Evolutionary conservation across 2,888 invertebrate species (phyloP), one percentile per base, ranked within the genome.

Genomic region (Tupiocoris notatus): DNA sequence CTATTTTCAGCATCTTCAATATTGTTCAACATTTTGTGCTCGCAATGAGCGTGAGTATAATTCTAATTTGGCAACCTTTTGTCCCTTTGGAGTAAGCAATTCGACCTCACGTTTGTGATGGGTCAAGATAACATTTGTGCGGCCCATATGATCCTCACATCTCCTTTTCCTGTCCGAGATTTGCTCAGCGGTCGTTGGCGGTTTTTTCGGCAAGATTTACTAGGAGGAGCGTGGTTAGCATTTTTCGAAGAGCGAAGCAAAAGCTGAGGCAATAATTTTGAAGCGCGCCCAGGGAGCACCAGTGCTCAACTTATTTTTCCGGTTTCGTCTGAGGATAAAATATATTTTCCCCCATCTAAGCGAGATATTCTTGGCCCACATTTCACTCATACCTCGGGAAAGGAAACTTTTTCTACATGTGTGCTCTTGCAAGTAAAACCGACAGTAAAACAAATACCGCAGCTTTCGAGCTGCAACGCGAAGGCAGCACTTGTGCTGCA

Each of bases 161-260:
- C 12, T 39, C 12, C 39, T 39, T 39, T 39, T 39, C 39, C 39
- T 12, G 39, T 39, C 39, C 12, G 39, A 39, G 39, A 39, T 39
- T 39, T 39, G 12, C 39, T 7, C 39, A 39, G 39, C 39, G 39
- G 3, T 39, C 39, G 39, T 39, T 39, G 39, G 39, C 39, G 39
- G 3, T 39, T 39, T 39, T 39, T 39, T 39, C 39, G 39, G 39
- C 39, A 39, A 39, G 39, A 39, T 39, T 39, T 39, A 39, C 6
- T 39, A 18, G 65, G 25, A n/a, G 39, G 39, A 17, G 65, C 65
- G 65, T 65, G 65, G 65, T 65, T 65, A 39, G 65, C 65, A 65
- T 65, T 65, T 65, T 65, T 39, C 20, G 65, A 39, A 65, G 65
- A 25, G 39, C 25, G 39, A 24, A 18, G 65, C 17, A 39, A 65